Conservation (phyloP, 2,888 invertebrate genomes). For the Axea sp. region DNA sequence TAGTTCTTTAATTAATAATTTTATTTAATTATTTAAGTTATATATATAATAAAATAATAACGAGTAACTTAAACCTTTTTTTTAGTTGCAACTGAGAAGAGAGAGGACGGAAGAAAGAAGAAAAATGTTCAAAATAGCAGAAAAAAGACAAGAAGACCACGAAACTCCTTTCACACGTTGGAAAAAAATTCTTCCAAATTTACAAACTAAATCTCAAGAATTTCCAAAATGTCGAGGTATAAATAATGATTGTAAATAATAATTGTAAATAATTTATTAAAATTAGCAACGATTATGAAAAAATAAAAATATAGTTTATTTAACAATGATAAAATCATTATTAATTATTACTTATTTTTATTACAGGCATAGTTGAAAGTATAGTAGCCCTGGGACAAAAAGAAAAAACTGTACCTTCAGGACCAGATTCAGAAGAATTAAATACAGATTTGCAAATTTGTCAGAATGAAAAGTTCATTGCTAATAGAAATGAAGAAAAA, state of each 20-base stretch:
- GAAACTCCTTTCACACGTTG: conserved; percentile 84
- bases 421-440: conserved; percentile 64
- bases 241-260: conserved; percentile 9
- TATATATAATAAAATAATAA: background rate
- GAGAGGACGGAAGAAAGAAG: conserved; percentile 95
- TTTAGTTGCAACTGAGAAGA: conserved; percentile 88
- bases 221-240: conserved; percentile 53
- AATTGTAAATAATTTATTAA: too few species aligned
- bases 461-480: background rate
- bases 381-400: conserved; percentile 27
- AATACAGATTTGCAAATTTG: conserved; percentile 59
- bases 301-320: too few species aligned
- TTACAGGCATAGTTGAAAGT: conserved; percentile 14
- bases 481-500: background rate
- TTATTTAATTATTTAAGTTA: too few species aligned
- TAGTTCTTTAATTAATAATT: too few species aligned
- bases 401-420: conserved; percentile 66
- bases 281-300: too few species aligned
- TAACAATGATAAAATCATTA: too few species aligned
- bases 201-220: conserved; percentile 77
- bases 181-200: conserved; percentile 84
- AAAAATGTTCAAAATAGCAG: conserved; percentile 95
- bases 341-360: too few species aligned
- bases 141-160: conserved; percentile 83
- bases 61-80: background rate